Evolutionary conservation across 2,888 invertebrate genomes (phyloP).

Genomic region (Mythimna ferrago): DNA sequence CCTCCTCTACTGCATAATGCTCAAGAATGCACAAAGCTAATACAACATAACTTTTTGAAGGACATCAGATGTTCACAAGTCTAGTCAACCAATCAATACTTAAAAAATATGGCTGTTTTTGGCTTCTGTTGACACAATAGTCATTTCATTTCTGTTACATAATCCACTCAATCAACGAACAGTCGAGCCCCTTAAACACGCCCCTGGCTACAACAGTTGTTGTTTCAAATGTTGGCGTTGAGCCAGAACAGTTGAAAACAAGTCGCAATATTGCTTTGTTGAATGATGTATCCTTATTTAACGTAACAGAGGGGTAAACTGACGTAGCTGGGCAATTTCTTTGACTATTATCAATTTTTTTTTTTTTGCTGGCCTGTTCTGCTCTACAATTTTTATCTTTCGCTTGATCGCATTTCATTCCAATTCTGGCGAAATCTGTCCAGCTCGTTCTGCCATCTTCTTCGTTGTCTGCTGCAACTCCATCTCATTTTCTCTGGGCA

Average conservation of each 20-base stretch:
- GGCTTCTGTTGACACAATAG: constrained; percentile 6
- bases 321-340: background rate
- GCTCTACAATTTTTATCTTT: no score
- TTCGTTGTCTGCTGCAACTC: no score
- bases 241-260: constrained; percentile 34
- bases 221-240: constrained; percentile 24
- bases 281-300: constrained; percentile 20
- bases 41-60: no score
- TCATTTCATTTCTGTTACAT: background rate
- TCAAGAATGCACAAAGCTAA: constrained; percentile 87
- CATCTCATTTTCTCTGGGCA: no score
- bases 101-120: background rate
- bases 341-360: no score
- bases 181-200: constrained; percentile 34
- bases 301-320: background rate
- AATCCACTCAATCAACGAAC: constrained; percentile 10
- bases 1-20: constrained; percentile 93
- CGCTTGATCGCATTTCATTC: no score
- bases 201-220: constrained; percentile 27
- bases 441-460: no score
- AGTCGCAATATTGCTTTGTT: constrained; percentile 36
- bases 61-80: background rate
- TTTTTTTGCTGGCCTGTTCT: no score
- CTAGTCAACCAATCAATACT: background rate
- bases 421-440: no score